Conservation (phyloP, 1,140 invertebrate genomes). For the Parasteatoda tepidariorum region DNA sequence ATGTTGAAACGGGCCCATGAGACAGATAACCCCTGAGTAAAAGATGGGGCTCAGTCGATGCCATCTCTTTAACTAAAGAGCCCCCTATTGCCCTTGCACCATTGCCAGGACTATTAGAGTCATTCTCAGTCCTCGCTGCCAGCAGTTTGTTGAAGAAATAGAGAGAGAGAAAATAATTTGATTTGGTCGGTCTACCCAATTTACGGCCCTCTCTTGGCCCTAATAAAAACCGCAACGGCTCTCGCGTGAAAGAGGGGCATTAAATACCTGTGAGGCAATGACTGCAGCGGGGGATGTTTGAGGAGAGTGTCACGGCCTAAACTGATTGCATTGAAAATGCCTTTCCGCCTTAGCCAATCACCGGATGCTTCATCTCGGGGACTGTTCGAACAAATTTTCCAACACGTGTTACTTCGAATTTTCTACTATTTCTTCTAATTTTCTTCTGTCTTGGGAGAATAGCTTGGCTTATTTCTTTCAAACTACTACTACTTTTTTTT, state of each 20-base stretch:
- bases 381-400: constrained; percentile 38
- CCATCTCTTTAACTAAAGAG: not conserved
- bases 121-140: constrained; percentile 6
- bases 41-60: not conserved
- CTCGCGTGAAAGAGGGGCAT: constrained; percentile 48
- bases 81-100: not conserved
- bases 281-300: constrained; percentile 15
- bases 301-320: constrained; percentile 41
- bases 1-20: not conserved
- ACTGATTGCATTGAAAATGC: constrained; percentile 50
- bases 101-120: constrained; percentile 50
- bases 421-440: constrained; percentile 42
- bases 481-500: not conserved
- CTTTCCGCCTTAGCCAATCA: constrained; percentile 10
- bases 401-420: constrained; percentile 52
- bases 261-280: constrained; percentile 35
- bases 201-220: constrained; percentile 47
- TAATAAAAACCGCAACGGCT: constrained; percentile 60
- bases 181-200: constrained; percentile 54
- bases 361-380: constrained; percentile 30
- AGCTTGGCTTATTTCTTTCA: not conserved
- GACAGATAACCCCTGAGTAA: not conserved
- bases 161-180: constrained; percentile 53
- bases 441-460: not conserved
- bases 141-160: not conserved